Percentiles rank a stretch among this genome's conserved stretches.
phyloP scores from a whole-genome alignment of 2,113 vertebrate species.

The Strigops habroptila region DNA sequence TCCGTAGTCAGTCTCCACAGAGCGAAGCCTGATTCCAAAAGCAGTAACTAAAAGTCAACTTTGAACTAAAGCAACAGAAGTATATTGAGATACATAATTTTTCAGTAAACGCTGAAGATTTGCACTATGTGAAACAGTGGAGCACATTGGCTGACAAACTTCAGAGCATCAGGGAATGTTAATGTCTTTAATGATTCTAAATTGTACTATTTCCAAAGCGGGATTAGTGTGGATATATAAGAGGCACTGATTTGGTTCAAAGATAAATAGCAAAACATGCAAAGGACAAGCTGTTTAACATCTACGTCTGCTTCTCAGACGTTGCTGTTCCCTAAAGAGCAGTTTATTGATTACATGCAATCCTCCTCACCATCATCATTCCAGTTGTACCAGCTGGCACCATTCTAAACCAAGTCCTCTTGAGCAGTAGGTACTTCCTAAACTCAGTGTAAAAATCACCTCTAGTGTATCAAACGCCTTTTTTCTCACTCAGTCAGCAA shows the following conservation, averaged over 20 bases:
- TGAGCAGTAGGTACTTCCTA: neutral
- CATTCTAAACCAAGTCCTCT: neutral
- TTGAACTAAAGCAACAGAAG: neutral
- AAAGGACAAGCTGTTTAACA: conserved; percentile 24
- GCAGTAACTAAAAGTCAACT: neutral
- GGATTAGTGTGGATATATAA: neutral
- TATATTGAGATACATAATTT: neutral
- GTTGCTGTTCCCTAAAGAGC: neutral
- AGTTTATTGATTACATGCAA: neutral
- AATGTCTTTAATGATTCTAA: conserved; percentile 16
- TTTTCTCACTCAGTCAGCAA: neutral
- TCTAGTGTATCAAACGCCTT: neutral
- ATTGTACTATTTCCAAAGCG: neutral
- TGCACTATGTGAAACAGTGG: neutral
- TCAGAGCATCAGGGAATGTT: neutral
- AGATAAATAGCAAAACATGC: neutral
- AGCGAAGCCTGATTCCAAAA: neutral
- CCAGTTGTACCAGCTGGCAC: neutral
- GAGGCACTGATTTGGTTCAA: neutral
- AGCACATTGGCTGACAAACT: neutral
- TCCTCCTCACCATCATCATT: neutral
- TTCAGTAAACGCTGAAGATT: neutral
- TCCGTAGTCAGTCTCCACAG: neutral
- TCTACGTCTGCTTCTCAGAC: neutral
- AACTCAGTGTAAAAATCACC: neutral